Evolutionary conservation across 1,140 invertebrate species (phyloP), one percentile per base, ranked within the genome.

Genomic region (Drosophila biarmipes): DNA sequence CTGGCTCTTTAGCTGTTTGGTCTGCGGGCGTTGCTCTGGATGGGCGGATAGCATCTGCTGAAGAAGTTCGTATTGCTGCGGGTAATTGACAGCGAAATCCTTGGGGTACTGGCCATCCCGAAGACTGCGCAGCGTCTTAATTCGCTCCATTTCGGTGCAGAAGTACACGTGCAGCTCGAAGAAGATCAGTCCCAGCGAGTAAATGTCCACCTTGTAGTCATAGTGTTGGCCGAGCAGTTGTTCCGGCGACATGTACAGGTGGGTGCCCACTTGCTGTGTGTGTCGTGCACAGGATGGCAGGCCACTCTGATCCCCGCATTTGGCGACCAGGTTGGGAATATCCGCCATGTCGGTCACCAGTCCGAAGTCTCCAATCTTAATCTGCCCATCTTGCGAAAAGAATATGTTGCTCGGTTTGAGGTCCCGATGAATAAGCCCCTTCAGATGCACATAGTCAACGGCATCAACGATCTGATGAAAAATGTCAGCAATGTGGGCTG

Each of bases 401-500:
- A 99, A 98, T 80, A 99, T 99, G 92, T 99, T 99, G 46, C 97
- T 98, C 2, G 98, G 98, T 95, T 99, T 99, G 19, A 99, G 94
- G 93, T 99, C 98, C 54, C 98, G 94, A 92, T 99, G 98, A 91
- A 99, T 99, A 0, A 99, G 93, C 5, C 97, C 96, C 76, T 96
- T 95, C 0, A 96, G 91, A 93, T 99, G 98, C 0, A 99, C 96
- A 93, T 99, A 99, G 64, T 98, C 96, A 7, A 99, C 98, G 24
- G 98, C 98, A 68, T 96, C 94, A 1, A 98, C 95, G 82, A 99
- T 99, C 92, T 99, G 98, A 80, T 95, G 94, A 93, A 99, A 99
- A 59, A 99, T 96, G 52, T 94, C 93, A 24, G 97, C 93, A 19
- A 96, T 93, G 80, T 94, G 82, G 1, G 66, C n/a, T 12, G 74